Base-by-base conservation (phyloP, 2,888 invertebrate genomes). In the Limnephilus marmoratus region DNA sequence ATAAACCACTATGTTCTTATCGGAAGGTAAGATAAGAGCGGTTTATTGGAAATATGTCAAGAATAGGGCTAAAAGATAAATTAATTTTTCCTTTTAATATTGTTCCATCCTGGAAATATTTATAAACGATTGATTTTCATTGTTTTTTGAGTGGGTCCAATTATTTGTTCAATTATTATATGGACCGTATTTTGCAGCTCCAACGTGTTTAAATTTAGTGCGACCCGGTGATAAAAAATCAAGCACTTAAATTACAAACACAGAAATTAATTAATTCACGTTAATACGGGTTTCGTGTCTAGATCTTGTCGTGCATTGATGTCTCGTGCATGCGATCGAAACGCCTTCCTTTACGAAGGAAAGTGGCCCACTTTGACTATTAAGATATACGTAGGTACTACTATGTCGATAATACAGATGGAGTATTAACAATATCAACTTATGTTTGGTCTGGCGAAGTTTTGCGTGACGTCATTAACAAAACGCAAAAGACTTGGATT, bases 301-400 rank as follows among this genome's bases (percentile, higher is more conserved):
- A 13, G 34, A 15, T 3, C 2, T n/a, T 68, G 68, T 68, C 68
- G n/a, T 68, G 68, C 82, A 34, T 82, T 82, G n/a, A 45, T 86
- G 86, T 86, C 49, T 86, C 29, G 0, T 45, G 41, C n/a, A 37
- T 37, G 86, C 86, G 49, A 37, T 83, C 24, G 83, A 37, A 11
- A 37, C 34, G 83, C 83, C 37, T 34, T 34, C 37, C 34, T 34
- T 83, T 12, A 24, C 37, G 9, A 0, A 83, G 83, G 83, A 83
- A 83, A 83, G 83, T 83, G 83, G 83, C 83, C 83, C 83, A 83
- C 83, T 83, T 83, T 83, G 24, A 37, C 18, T 37, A 18, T 83
- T 83, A 37, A 34, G 15, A 83, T 68, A 68, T 2, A n/a, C 68
- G 9, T 15, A 15, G 49, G 49, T 24, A 24, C 68, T 24, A n/a